A percentile compares a stretch with the other conserved stretches of the same genome.
Evolutionary conservation across 2,888 invertebrate genomes (phyloP).

Genomic region (Cyrtodaria siliqua): DNA sequence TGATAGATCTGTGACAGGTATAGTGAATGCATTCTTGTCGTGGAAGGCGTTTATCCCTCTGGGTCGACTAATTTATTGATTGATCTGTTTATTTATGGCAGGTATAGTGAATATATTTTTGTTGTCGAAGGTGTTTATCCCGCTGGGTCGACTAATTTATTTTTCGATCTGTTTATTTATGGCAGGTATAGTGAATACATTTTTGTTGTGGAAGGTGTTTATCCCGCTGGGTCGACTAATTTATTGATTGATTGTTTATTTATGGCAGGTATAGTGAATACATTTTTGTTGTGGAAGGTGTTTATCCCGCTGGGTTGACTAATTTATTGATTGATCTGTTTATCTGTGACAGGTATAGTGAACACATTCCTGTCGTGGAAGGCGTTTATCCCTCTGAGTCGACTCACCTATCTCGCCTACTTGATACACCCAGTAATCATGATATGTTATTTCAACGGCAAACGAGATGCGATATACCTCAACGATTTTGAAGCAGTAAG

Average conservation of each 20-base stretch:
- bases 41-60: constrained; percentile 71
- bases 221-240: constrained; percentile 73
- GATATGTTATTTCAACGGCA: constrained; percentile 40
- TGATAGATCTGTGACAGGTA: constrained; percentile 51
- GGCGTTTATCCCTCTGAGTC: constrained; percentile 68
- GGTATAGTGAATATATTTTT: constrained; percentile 68
- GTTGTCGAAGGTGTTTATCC: constrained; percentile 63
- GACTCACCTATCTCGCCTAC: constrained; percentile 73
- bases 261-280: constrained; percentile 67
- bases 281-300: constrained; percentile 69
- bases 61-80: constrained; percentile 73
- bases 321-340: constrained; percentile 54
- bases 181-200: constrained; percentile 66
- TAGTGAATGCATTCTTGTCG: constrained; percentile 69
- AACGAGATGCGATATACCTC: constrained; percentile 35
- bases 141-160: background rate
- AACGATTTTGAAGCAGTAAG: constrained; percentile 58
- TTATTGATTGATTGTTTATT: constrained; percentile 30
- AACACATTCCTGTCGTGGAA: constrained; percentile 72
- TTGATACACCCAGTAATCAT: constrained; percentile 71
- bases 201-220: constrained; percentile 72
- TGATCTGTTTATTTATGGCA: too few species aligned
- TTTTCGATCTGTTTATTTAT: too few species aligned
- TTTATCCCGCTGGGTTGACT: constrained; percentile 72
- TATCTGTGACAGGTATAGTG: constrained; percentile 63